phyloP scores from a whole-genome alignment of 2,888 invertebrate genomes.

The Melangyna quadrimaculata region DNA sequence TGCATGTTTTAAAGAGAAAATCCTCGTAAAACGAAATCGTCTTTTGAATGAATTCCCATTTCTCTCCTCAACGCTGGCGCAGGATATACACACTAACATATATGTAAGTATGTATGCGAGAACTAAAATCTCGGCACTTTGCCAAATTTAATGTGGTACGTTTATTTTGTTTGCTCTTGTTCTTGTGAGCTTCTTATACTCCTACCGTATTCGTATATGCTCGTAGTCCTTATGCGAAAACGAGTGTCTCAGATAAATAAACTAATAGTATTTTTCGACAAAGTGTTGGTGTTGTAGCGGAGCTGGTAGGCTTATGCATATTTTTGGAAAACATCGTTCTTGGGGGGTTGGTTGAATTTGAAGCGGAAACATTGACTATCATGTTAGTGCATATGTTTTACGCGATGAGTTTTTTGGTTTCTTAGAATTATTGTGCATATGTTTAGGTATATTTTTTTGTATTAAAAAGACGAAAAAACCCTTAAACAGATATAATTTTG shows the following conservation, averaged over 20 bases:
- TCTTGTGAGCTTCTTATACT: conserved; percentile 18
- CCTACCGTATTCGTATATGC: too few species aligned
- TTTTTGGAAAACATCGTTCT: conserved; percentile 30
- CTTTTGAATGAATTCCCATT: conserved; percentile 58
- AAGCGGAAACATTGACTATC: not conserved
- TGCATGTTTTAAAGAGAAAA: conserved; percentile 58
- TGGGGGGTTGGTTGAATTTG: not conserved
- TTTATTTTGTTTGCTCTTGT: conserved; percentile 56
- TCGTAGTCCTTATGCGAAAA: not conserved
- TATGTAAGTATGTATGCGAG: not conserved
- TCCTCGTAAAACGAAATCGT: conserved; percentile 63
- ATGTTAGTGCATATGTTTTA: conserved; percentile 1
- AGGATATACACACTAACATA: too few species aligned
- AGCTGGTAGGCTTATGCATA: conserved; percentile 9
- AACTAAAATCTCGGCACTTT: conserved; percentile 64
- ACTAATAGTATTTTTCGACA: conserved; percentile 21
- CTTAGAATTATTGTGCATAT: not conserved
- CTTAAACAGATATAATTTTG: too few species aligned
- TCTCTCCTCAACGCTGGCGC: not conserved
- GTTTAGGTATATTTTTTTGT: not conserved
- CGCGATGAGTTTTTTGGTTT: not conserved
- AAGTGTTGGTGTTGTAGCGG: not conserved
- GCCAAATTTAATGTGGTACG: conserved; percentile 59
- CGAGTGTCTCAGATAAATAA: conserved; percentile 54
- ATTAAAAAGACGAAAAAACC: not conserved